Conservation (phyloP, 2,113 vertebrate genomes). For the Clupea harengus region DNA sequence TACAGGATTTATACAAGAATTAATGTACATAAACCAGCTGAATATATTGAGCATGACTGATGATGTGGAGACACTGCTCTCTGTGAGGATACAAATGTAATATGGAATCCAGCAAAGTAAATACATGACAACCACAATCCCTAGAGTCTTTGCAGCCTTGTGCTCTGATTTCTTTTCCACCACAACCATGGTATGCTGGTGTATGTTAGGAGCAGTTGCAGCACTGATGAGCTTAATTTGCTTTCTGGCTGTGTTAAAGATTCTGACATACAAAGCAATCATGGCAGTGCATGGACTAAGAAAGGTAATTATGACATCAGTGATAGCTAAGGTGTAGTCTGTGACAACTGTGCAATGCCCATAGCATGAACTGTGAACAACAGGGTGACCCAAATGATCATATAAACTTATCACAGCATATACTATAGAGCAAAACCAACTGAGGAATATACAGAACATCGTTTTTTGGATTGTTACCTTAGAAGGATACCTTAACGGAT, state of each 20-base stretch:
- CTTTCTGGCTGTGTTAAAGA: not conserved
- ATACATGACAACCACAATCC: not conserved
- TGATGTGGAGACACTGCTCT: not conserved
- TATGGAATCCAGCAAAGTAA: constrained; percentile 7
- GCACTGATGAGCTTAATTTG: not conserved
- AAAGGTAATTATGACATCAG: constrained; percentile 12
- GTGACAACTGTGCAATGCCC: constrained; percentile 56
- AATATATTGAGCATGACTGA: not conserved
- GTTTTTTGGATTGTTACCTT: constrained; percentile 25
- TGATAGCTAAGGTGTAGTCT: constrained; percentile 17
- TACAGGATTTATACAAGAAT: constrained; percentile 4
- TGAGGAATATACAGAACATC: constrained; percentile 4
- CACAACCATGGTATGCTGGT: not conserved
- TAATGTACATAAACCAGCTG: not conserved
- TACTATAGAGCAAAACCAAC: constrained; percentile 17
- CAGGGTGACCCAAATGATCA: constrained; percentile 44
- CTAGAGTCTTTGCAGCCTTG: constrained; percentile 19
- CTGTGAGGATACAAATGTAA: not conserved
- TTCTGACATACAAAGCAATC: not conserved
- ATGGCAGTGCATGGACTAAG: not conserved
- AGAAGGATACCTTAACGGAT: constrained; percentile 32
- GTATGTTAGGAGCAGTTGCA: not conserved
- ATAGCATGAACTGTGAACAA: constrained; percentile 46
- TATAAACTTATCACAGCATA: constrained; percentile 29
- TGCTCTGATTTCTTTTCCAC: not conserved